Evolutionary conservation across 2,888 invertebrate species (phyloP).

Genomic region (Thysanoteuthis rhombus): DNA sequence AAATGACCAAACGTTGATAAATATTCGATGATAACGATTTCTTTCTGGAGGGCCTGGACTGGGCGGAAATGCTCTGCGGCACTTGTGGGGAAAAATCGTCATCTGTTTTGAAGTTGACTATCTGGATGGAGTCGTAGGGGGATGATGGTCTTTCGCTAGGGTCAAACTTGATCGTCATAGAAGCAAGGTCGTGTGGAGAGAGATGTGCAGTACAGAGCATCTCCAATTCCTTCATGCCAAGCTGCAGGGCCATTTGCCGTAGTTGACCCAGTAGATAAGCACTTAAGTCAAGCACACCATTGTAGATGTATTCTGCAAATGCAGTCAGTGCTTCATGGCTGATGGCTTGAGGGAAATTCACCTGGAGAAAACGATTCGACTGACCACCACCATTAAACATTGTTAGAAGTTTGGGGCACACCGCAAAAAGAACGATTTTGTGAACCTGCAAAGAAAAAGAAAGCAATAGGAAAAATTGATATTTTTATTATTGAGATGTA

Average conservation of each 20-base stretch:
- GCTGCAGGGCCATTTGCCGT: neutral
- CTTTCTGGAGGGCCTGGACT: neutral
- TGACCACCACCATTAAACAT: conserved; percentile 14
- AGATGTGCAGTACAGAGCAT: conserved; percentile 13
- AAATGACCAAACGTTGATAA: neutral
- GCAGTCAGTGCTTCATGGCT: conserved; percentile 1
- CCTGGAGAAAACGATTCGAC: conserved; percentile 15
- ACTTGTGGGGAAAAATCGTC: neutral
- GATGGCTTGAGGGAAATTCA: conserved; percentile 18
- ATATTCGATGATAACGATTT: neutral
- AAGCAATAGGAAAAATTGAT: neutral
- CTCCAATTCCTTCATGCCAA: conserved; percentile 20
- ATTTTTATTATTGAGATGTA: too few species aligned
- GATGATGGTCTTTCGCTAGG: neutral
- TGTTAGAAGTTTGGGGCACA: conserved; percentile 15
- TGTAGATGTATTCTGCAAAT: conserved; percentile 26
- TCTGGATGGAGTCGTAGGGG: neutral
- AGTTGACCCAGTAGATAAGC: neutral
- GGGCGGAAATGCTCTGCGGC: neutral
- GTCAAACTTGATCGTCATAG: neutral
- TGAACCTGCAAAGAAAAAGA: conserved; percentile 17
- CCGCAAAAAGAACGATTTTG: neutral
- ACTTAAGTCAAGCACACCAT: neutral
- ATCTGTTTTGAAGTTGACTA: neutral
- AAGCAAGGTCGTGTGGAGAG: neutral